Evolutionary conservation across 2,797 vertebrate species (phyloP), one percentile per base, ranked within the genome.

Genomic region (Ptychadena robeensis): DNA sequence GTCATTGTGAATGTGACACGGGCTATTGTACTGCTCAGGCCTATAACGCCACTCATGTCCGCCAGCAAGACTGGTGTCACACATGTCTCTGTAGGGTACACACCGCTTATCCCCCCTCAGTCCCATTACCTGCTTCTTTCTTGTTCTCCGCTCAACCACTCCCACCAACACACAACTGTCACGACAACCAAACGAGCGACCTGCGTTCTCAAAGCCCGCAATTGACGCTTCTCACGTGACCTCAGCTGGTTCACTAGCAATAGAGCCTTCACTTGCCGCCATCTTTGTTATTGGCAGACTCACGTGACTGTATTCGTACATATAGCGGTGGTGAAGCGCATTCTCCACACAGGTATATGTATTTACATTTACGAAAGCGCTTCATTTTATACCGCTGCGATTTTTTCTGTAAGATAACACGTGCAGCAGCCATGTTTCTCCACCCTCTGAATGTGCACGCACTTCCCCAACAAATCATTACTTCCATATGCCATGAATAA

Each of bases 241-340:
- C 9, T 25, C 15, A 5, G 18, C 9, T 3, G 22, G 12, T 18
- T 9, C 12, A 10, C 0, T 31, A 37, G 11, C 9, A 32, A 22
- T 5, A 32, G 37, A 4, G 9, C 3, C 25, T n/a, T 0, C 18
- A n/a, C 22, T 1, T 2, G 8, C 1, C 44, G 44, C 76, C 76
- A 79, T 66, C 18, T 79, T 79, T 68, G 4, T 35, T 48, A 11
- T n/a, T 78, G 75, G 75, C 75, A 57, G 2, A 38, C 2, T 10
- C 18, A 0, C 22, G 5, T 5, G 18, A 53, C 4, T 22, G 18
- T 44, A 44, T 4, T 15, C 38, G 15, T 12, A 1, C 12, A 2
- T 0, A 4, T 44, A 5, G 11, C 3, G 14, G 14, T 18, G 14
- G n/a, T 44, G 4, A 15, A 53, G 15, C 22, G 6, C 1, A 22